Base-by-base conservation (phyloP, 2,888 invertebrate genomes). In the Diogma glabrata region DNA sequence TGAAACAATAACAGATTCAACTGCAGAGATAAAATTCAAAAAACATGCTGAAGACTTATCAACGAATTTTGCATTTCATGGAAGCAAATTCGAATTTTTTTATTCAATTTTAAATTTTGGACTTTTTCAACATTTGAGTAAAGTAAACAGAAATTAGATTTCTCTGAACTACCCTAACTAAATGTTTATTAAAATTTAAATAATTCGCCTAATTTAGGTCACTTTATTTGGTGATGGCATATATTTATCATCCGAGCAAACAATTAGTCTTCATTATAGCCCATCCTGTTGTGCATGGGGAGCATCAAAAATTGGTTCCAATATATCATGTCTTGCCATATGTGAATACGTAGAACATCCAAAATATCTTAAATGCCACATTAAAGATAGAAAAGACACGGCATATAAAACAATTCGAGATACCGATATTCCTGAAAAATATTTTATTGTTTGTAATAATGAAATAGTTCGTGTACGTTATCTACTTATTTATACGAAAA, bases 71-170 rank as follows among this genome's bases (percentile, higher is more conserved):
- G 88, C 86, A 3, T 90, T 81, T 64, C 88, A 89, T 64, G 89
- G 89, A 26, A 88, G 84, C 64, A 76, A 82, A 52, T 69, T 88
- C 55, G 87, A 87, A 64, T 84, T 87, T 63, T 87, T 89, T 63
- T 83, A 87, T 69, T 84, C 87, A 1, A 85, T 88, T 57, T 65
- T 87, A 51, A 80, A 84, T 67, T 80, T 83, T 67, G 88, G 88
- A 3, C 72, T 89, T 49, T 81, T 84, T 57, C 82, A 83, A 58
- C 82, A 82, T 67, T 73, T 84, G 67, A 81, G 75, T 60, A 79
- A 79, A 71, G 81, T 81, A 63, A 52, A 54, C 49, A 24, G 6
- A 33, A 12, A 33, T 8, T 8, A 33, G 33, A 36, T 38, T n/a
- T n/a, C n/a, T n/a, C n/a, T n/a, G n/a, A n/a, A 28, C 49, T 23